These are phyloP conservation scores for Rhinichthys osculus DNA, from an alignment of 2,797 vertebrate genomes.

Conservation along the genomic window DNA sequence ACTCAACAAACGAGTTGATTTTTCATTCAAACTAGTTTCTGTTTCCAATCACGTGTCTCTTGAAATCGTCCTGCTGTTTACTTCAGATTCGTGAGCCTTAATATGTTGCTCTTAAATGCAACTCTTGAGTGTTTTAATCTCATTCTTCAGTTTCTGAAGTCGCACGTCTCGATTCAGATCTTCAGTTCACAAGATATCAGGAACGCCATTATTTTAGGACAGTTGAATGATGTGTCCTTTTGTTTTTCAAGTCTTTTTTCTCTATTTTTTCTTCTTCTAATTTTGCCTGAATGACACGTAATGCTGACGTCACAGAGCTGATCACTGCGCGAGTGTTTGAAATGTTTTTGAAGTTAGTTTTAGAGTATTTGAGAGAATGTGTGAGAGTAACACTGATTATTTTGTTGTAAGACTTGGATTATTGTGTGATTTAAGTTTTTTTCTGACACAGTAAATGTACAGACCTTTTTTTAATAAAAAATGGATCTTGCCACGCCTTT, in stretches of 20 bases:
- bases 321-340: slow-evolving; percentile 41
- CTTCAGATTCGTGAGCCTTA: background rate
- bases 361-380: slow-evolving; percentile 65
- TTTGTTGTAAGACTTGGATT: slow-evolving; percentile 55
- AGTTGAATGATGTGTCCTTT: background rate
- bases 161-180: background rate
- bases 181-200: background rate
- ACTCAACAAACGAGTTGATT: background rate
- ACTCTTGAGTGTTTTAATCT: slow-evolving; percentile 1
- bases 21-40: background rate
- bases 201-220: background rate
- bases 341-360: slow-evolving; percentile 50
- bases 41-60: background rate
- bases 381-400: slow-evolving; percentile 56
- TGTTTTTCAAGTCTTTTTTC: too few relatives aligned
- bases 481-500: slow-evolving; percentile 1
- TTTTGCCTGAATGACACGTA: background rate
- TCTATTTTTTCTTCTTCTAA: background rate
- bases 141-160: background rate
- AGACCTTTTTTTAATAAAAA: slow-evolving; percentile 81
- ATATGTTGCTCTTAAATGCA: background rate
- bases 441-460: slow-evolving; percentile 69
- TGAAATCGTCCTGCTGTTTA: background rate
- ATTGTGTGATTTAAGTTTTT: slow-evolving; percentile 69
- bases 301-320: slow-evolving; percentile 5